These are phyloP conservation scores for Branchipolynoe longqiensis DNA, from an alignment of 2,888 invertebrate species.

Conservation along the genomic window DNA sequence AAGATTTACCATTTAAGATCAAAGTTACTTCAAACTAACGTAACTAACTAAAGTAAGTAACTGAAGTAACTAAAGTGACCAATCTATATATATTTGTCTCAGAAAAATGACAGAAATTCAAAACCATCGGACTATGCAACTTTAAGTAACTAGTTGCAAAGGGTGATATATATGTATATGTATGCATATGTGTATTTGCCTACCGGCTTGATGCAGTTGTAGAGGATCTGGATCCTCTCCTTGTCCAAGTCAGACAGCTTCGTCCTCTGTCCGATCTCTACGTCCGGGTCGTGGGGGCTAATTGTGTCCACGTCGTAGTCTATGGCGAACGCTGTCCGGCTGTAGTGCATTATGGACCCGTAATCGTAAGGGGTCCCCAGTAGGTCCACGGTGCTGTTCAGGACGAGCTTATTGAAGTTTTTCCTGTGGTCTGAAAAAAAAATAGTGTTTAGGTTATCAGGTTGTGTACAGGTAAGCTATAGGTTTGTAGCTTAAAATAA, in stretches of 20 bases:
- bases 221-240: conserved; percentile 81
- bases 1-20: no score
- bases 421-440: conserved; percentile 81
- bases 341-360: conserved; percentile 90
- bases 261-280: conserved; percentile 85
- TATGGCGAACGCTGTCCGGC: conserved; percentile 82
- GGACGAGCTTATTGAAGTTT: conserved; percentile 83
- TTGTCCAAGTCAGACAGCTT: conserved; percentile 81
- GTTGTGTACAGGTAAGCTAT: no score
- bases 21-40: no score
- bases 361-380: conserved; percentile 88
- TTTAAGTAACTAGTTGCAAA: background rate
- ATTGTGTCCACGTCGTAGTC: conserved; percentile 81
- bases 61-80: no score
- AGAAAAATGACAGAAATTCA: no score
- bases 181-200: no score
- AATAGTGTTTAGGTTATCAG: no score
- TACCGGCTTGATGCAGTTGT: conserved; percentile 74
- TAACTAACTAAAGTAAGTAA: no score
- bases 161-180: background rate
- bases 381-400: conserved; percentile 77
- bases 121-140: no score
- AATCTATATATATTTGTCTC: no score
- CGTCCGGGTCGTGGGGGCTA: conserved; percentile 78
- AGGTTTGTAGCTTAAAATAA: no score